A percentile compares a stretch with the other conserved stretches of the same genome.
Evolutionary conservation across 2,888 invertebrate genomes (phyloP).

Genomic region (Erebia palarica): DNA sequence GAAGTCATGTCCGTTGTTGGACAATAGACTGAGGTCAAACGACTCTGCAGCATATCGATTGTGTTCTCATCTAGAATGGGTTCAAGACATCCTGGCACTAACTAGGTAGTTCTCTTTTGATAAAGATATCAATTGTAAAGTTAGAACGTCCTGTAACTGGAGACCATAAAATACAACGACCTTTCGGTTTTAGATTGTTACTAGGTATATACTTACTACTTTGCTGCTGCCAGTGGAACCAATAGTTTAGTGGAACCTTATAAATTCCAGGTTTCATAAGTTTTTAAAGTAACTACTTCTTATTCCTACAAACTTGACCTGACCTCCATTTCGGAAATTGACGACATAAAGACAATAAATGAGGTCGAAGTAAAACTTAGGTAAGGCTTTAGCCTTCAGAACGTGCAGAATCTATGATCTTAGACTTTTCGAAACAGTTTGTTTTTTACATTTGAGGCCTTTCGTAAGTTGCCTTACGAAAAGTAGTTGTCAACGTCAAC

Average conservation of each 20-base stretch:
- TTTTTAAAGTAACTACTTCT: background rate
- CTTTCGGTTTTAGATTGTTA: background rate
- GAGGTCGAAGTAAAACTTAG: no score
- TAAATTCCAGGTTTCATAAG: no score
- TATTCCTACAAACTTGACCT: background rate
- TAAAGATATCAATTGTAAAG: constrained; percentile 9
- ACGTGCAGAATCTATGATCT: no score
- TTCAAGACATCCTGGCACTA: constrained; percentile 57
- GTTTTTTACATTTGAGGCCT: no score
- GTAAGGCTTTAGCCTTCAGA: no score
- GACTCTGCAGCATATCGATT: constrained; percentile 56
- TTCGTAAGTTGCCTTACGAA: no score
- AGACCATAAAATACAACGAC: background rate
- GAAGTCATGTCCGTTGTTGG: constrained; percentile 56
- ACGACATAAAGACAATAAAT: no score
- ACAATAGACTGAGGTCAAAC: constrained; percentile 67
- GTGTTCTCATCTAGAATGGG: constrained; percentile 59
- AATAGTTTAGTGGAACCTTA: no score
- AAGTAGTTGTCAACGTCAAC: no score
- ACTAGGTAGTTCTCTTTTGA: constrained; percentile 18
- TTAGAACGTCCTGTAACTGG: constrained; percentile 3
- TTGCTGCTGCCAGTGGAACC: no score
- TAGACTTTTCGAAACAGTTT: no score
- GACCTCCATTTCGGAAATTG: background rate
- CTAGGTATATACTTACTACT: background rate